Conservation (phyloP, 1,140 invertebrate genomes). For the Coelopa frigida region DNA sequence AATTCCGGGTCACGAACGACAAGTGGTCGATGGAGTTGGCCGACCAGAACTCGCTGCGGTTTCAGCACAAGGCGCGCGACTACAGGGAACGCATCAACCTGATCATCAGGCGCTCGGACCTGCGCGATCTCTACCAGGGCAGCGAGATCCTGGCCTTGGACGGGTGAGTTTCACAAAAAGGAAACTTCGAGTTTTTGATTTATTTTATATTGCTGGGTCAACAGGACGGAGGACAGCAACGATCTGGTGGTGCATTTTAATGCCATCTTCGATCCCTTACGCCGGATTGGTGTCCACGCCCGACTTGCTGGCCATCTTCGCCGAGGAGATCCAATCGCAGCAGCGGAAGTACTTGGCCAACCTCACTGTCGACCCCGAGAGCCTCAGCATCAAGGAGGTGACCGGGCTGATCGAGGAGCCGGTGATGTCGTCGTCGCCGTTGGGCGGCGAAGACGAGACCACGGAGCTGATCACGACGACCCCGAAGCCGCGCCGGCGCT, state of each 20-base stretch:
- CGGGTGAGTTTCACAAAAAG: conserved; percentile 52
- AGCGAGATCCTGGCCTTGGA: conserved; percentile 52
- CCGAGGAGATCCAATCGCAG: conserved; percentile 33
- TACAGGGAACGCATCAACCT: conserved; percentile 68
- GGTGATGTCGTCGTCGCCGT: conserved; percentile 37
- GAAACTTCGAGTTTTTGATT: neutral
- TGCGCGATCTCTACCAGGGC: conserved; percentile 45
- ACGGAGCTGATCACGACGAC: conserved; percentile 32
- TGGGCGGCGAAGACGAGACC: conserved; percentile 34
- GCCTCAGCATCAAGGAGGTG: conserved; percentile 58
- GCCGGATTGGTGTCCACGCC: conserved; percentile 40
- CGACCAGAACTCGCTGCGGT: conserved; percentile 58
- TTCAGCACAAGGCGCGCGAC: conserved; percentile 59
- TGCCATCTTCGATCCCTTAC: conserved; percentile 59
- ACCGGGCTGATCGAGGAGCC: conserved; percentile 39
- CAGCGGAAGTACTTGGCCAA: conserved; percentile 54
- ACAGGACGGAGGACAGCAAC: conserved; percentile 52
- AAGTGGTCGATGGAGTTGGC: conserved; percentile 56
- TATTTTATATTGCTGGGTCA: conserved; percentile 45
- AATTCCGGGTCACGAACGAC: conserved; percentile 65
- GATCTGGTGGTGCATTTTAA: conserved; percentile 67
- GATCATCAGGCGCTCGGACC: conserved; percentile 62
- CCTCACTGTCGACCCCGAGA: conserved; percentile 58
- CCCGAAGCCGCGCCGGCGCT: conserved; percentile 54
- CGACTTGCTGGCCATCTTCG: conserved; percentile 35